Conservation (phyloP, 1,140 invertebrate species). For the Diachasma alloeum region DNA sequence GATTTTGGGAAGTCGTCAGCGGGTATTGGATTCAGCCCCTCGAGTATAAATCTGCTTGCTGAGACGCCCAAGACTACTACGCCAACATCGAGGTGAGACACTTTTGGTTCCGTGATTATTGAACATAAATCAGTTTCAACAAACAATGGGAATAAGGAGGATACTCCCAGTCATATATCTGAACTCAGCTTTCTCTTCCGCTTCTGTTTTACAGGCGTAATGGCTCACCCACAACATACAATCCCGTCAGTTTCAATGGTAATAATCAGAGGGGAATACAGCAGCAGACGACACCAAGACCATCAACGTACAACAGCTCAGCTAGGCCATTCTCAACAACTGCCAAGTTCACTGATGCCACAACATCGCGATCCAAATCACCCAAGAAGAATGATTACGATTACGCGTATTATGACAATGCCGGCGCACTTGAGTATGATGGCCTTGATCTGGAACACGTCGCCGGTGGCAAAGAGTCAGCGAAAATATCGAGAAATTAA, state of each 20-base stretch:
- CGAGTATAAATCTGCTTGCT: constrained; percentile 61
- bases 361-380: constrained; percentile 47
- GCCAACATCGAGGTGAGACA: constrained; percentile 50
- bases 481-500: constrained; percentile 53
- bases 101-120: too few relatives aligned
- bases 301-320: constrained; percentile 45
- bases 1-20: constrained; percentile 51
- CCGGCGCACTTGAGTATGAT: constrained; percentile 58
- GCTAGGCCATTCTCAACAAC: constrained; percentile 55
- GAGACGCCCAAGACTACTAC: constrained; percentile 58
- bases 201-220: constrained; percentile 42
- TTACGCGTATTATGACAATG: constrained; percentile 63
- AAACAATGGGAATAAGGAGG: background rate
- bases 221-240: constrained; percentile 52
- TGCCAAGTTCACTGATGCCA: constrained; percentile 45
- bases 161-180: background rate
- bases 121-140: too few relatives aligned
- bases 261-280: constrained; percentile 43
- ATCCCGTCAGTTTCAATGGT: constrained; percentile 49
- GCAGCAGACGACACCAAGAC: constrained; percentile 20
- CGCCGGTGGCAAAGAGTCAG: constrained; percentile 57
- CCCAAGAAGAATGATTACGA: constrained; percentile 62
- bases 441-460: constrained; percentile 59
- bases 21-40: constrained; percentile 60
- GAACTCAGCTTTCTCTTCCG: background rate